Evolutionary conservation across 2,797 vertebrate species (phyloP).

Genomic region (Parauchenoglanis ngamensis): DNA sequence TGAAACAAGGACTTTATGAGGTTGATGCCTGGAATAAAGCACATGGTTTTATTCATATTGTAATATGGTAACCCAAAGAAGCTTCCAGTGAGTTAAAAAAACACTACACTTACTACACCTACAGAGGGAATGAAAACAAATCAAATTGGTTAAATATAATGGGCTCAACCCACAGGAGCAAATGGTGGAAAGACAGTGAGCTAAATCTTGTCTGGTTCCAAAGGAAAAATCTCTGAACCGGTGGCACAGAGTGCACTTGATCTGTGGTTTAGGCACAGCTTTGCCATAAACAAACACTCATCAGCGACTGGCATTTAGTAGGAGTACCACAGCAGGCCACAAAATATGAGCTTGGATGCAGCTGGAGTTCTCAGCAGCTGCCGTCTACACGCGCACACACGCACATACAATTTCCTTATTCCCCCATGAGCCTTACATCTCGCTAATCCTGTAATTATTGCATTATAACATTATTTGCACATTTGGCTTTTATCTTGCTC

Average conservation of each 20-base stretch:
- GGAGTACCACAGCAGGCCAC: slow-evolving; percentile 43
- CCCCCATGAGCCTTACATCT: slow-evolving; percentile 17
- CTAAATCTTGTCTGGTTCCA: not conserved
- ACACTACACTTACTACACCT: not conserved
- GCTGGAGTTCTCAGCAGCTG: slow-evolving; percentile 33
- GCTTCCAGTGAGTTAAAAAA: not conserved
- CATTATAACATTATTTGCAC: slow-evolving; percentile 36
- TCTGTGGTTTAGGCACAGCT: slow-evolving; percentile 19
- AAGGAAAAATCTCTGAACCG: slow-evolving; percentile 13
- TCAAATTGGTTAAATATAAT: not conserved
- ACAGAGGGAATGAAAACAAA: not conserved
- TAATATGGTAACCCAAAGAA: not conserved
- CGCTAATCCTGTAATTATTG: slow-evolving; percentile 42
- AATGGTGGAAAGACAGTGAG: not conserved
- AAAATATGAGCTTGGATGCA: slow-evolving; percentile 40
- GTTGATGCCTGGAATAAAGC: not conserved
- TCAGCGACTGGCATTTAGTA: slow-evolving; percentile 41
- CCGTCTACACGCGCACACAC: slow-evolving; percentile 18
- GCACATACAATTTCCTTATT: slow-evolving; percentile 6
- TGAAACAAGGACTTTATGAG: not conserved
- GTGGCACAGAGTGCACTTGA: slow-evolving; percentile 7
- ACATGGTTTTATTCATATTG: not conserved
- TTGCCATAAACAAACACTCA: slow-evolving; percentile 41
- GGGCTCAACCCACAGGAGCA: not conserved
- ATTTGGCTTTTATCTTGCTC: slow-evolving; percentile 38